Evolutionary conservation across 2,113 vertebrate genomes (phyloP), one percentile per base, ranked within the genome.

Genomic region (Trichechus manatus): DNA sequence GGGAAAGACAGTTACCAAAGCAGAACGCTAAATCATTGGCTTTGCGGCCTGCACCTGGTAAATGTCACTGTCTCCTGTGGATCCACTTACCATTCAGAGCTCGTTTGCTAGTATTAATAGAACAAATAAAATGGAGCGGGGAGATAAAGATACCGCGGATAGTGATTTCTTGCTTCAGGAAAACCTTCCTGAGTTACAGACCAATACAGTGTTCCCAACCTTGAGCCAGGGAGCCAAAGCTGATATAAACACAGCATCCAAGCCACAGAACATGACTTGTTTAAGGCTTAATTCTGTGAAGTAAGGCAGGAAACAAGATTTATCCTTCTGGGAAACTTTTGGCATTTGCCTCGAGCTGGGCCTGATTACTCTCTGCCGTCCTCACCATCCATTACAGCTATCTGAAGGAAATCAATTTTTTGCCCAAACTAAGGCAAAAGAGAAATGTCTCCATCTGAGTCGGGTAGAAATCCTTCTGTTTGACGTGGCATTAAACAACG

Each of bases 221-320:
- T 87, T 59, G 97, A 98, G 98, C 97, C 98, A 99, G 98, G 98
- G 98, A 99, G 98, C 97, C 98, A 97, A 98, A 91, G 95, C 97
- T 98, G 98, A 98, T 98, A 98, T 98, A 99, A 99, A 99, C 98
- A 99, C 91, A 98, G 97, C 97, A 98, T 98, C 98, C 98, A 98
- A 98, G 98, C 98, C 99, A 98, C 99, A 98, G 98, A 98, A 98
- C 98, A 99, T 97, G 99, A 98, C 98, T 99, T 99, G 98, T 99
- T 98, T 99, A 98, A 98, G 99, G 98, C 98, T 98, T 98, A 99
- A 98, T 98, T 98, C 98, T 98, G 98, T 99, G 99, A 99, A 99
- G 98, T 98, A 99, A 99, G 98, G 97, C 99, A 99, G 99, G 99
- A 99, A 99, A 98, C 98, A 93, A 98, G 97, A 98, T 99, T 99